A percentile compares a stretch with the other conserved stretches of the same genome.
These are phyloP conservation scores for Barnardius zonarius DNA, from an alignment of 2,113 vertebrate species.

Conservation along the genomic window DNA sequence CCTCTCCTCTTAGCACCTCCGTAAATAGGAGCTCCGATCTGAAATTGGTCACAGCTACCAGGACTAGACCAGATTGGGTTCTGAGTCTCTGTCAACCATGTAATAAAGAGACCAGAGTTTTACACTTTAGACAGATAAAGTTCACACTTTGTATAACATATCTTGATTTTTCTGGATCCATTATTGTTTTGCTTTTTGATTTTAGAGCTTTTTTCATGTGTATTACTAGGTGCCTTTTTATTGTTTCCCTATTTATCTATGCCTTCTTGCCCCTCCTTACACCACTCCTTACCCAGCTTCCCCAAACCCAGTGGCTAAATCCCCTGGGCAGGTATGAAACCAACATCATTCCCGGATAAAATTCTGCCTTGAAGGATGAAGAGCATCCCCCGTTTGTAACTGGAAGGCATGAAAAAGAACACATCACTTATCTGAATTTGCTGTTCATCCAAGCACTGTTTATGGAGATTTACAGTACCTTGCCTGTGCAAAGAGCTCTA, in stretches of 20 bases:
- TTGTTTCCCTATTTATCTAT: background rate
- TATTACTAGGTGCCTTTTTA: background rate
- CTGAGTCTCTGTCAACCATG: background rate
- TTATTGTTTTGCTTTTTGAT: background rate
- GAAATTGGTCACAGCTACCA: conserved; percentile 16
- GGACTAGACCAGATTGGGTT: background rate
- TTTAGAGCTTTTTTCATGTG: background rate
- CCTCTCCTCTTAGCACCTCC: background rate
- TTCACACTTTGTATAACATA: background rate
- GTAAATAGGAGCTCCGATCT: conserved; percentile 16
- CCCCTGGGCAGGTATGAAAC: background rate
- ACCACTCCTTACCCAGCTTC: background rate
- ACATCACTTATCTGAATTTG: conserved; percentile 62
- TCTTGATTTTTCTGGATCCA: background rate
- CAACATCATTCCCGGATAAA: background rate
- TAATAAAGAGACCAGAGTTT: background rate
- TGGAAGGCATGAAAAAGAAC: conserved; percentile 46
- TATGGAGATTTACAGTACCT: conserved; percentile 63
- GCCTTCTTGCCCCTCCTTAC: background rate
- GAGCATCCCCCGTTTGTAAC: conserved; percentile 16
- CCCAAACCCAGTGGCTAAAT: background rate
- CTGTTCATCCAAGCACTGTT: conserved; percentile 61
- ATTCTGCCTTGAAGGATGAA: conserved; percentile 41
- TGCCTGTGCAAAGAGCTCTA: conserved; percentile 29
- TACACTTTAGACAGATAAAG: background rate